Evolutionary conservation across 2,888 invertebrate species (phyloP).

Genomic region (Caenorhabditis angaria): DNA sequence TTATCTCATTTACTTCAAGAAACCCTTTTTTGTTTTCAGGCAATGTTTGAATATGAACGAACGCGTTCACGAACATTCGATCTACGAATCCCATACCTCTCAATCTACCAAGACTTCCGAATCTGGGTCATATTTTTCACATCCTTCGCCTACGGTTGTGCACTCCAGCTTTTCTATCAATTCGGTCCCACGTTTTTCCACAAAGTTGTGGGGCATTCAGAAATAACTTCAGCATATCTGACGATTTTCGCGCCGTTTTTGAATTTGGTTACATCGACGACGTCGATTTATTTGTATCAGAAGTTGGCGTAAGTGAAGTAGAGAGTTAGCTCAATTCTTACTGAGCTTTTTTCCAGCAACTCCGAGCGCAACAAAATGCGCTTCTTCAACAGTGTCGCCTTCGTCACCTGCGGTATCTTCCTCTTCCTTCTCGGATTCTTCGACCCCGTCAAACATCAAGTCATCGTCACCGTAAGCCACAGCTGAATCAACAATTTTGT

Average conservation of each 20-base stretch:
- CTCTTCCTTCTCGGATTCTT: slow-evolving; percentile 47
- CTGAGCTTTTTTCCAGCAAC: slow-evolving; percentile 32
- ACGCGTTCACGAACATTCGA: slow-evolving; percentile 49
- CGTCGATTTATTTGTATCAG: slow-evolving; percentile 25
- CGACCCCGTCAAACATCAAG: slow-evolving; percentile 41
- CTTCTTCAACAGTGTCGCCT: slow-evolving; percentile 52
- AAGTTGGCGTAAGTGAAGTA: slow-evolving; percentile 36
- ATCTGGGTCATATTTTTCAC: slow-evolving; percentile 54
- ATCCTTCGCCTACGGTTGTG: slow-evolving; percentile 53
- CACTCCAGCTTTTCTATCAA: slow-evolving; percentile 54
- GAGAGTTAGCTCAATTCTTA: not conserved
- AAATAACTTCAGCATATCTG: slow-evolving; percentile 35
- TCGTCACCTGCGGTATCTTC: slow-evolving; percentile 48
- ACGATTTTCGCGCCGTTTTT: slow-evolving; percentile 40
- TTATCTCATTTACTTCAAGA: not conserved
- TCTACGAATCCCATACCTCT: slow-evolving; percentile 54
- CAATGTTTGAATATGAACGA: slow-evolving; percentile 49
- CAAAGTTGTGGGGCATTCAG: slow-evolving; percentile 48
- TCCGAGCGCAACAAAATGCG: slow-evolving; percentile 46
- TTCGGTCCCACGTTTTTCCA: slow-evolving; percentile 55
- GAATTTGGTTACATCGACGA: slow-evolving; percentile 31
- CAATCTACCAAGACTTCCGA: slow-evolving; percentile 56
- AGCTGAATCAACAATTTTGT: not conserved
- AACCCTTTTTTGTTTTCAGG: slow-evolving; percentile 35
- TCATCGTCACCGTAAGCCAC: slow-evolving; percentile 30